Percentiles rank a stretch among this genome's conserved stretches.
These are phyloP conservation scores for Lamprotornis superbus DNA, from an alignment of 2,113 vertebrate genomes.

Conservation along the genomic window DNA sequence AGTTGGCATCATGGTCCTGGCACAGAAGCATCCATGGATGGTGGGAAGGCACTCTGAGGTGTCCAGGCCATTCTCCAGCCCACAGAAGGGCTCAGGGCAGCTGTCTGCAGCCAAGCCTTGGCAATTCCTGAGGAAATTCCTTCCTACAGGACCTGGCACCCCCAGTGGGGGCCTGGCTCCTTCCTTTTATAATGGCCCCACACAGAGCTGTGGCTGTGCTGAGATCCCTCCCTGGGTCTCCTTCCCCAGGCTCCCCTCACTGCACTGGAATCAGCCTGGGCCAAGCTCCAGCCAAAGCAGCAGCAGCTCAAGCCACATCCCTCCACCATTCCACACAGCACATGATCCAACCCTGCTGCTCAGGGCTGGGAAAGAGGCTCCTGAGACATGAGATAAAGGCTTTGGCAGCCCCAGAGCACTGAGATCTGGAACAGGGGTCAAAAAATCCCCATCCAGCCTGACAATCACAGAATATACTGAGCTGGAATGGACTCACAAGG, in stretches of 20 bases:
- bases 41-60: neutral
- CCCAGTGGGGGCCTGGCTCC: neutral
- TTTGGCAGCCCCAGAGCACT: neutral
- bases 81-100: neutral
- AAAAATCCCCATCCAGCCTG: neutral
- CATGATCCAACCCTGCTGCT: rapidly evolving
- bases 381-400: neutral
- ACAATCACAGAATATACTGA: neutral
- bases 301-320: neutral
- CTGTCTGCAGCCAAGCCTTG: neutral
- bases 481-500: neutral
- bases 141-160: neutral
- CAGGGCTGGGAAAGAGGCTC: neutral
- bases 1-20: neutral
- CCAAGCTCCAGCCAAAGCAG: neutral
- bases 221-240: neutral
- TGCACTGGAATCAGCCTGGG: rapidly evolving
- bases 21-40: neutral
- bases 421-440: neutral
- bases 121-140: neutral
- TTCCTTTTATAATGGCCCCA: neutral
- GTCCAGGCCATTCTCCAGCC: neutral
- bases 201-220: neutral
- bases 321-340: neutral
- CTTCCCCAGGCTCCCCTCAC: neutral